Base-by-base conservation (phyloP, 2,113 vertebrate genomes). In the Ictalurus furcatus region DNA sequence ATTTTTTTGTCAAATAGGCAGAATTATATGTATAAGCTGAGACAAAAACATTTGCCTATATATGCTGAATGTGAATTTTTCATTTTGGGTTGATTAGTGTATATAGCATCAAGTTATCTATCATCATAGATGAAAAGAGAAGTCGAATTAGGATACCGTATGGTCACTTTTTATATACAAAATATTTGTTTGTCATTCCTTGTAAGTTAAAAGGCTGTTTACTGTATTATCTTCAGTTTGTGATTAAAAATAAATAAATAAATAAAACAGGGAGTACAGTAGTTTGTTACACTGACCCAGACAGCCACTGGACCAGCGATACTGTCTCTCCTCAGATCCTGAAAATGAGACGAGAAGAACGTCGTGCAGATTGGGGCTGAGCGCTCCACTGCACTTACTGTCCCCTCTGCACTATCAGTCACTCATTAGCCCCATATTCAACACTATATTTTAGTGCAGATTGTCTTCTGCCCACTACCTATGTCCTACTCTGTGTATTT, bases 311-410 rank as follows among this genome's bases (percentile, higher is more conserved):
- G 56, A 71, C 40, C 17, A 3, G 82, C 52, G 25, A 73, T 85
- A 25, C 61, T 76, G 88, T 74, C 67, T 85, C 63, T 69, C 74
- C 25, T 34, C 48, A 44, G 80, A 84, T 69, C 79, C 67, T 58
- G 90, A 56, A 30, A 81, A 78, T 59, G 82, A 71, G 74, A 48
- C n/a, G 76, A 76, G 65, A 30, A 71, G 81, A 87, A 83, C 59
- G 30, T 40, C 63, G 81, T 61, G 79, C 91, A 91, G 91, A 90
- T 91, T 91, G 91, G 81, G 91, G 91, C 91, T 91, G 91, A 91
- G 84, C 87, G 91, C 89, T 90, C 89, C 87, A 88, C 71, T 90
- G 87, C 89, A 80, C 89, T 90, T 87, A 87, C 88, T 87, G 89
- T 71, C 85, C 73, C 87, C 85, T 88, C 85, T 85, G 85, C 89